A percentile compares a stretch with the other conserved stretches of the same genome.
Conservation (phyloP, 2,113 vertebrate genomes). For the Pseudois nayaur region DNA sequence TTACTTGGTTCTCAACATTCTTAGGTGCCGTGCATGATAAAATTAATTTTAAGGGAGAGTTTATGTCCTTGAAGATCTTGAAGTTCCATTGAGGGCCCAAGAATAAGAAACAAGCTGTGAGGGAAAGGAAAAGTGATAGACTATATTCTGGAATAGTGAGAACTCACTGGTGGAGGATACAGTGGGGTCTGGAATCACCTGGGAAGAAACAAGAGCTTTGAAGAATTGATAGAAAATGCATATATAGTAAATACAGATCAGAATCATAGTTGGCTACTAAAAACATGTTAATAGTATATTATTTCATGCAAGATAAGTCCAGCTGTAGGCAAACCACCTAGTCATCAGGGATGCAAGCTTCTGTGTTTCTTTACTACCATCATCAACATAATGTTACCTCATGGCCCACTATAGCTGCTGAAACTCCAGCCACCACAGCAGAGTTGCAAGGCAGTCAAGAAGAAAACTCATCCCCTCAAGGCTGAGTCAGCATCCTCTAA, state of each 20-base stretch:
- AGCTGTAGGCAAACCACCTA: neutral
- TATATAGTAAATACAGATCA: neutral
- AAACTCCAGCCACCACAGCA: neutral
- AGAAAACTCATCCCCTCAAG: neutral
- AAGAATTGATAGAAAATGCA: neutral
- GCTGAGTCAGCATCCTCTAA: neutral
- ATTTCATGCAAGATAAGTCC: neutral
- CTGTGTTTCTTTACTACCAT: neutral
- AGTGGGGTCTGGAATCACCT: neutral
- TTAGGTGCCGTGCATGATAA: accelerated
- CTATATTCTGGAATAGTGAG: no score
- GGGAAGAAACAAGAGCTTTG: neutral
- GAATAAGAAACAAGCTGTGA: neutral
- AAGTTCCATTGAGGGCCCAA: neutral
- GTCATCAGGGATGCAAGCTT: neutral
- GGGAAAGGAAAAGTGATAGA: neutral
- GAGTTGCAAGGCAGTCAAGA: neutral
- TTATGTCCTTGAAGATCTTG: neutral
- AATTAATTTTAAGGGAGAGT: neutral
- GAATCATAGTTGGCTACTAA: neutral
- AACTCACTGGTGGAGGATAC: neutral
- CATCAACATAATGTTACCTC: neutral
- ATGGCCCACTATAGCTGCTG: neutral
- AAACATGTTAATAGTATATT: neutral
- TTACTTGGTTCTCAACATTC: neutral